Evolutionary conservation across 1,140 invertebrate genomes (phyloP), one percentile per base, ranked within the genome.

Genomic region (Camponotus vicinus): DNA sequence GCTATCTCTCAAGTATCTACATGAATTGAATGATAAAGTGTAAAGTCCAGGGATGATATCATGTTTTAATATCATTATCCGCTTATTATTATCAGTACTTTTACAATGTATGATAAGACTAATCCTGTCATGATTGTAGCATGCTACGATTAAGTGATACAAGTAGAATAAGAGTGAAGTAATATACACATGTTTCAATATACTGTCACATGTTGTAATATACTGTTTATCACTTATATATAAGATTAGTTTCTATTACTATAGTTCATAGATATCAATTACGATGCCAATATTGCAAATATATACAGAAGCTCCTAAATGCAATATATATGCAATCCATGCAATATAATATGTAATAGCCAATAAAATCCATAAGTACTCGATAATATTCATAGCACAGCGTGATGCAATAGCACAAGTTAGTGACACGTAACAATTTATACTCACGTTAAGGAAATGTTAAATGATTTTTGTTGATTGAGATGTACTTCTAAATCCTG

Each of bases 401-500:
- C 3, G 0, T 11, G 3, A 21, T n/a, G n/a, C 42, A 27, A 63
- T 27, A 13, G 18, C 7, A n/a, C 1, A 13, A 27, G 7, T 27
- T 61, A 18, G 32, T 1, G 27, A 40, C 1, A 21, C 32, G 21
- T 67, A 75, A 69, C 2, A 15, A 21, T 21, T 7, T 91, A 52
- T 52, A 94, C 93, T 93, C 91, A 95, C 95, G 87, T 91, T 52
- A 92, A 55, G 34, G 86, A 90, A 64, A 95, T 88, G 83, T 92
- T 90, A 87, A 96, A 95, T 0, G 85, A 90, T 57, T 92, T 84
- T 63, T 89, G 90, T 52, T 86, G 59, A 78, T 94, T 90, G 55
- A 95, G 37, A 13, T 92, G 78, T 69, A 96, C 87, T 89, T 88
- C 95, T 70, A 96, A 66, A 91, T 96, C 95, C 85, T 95, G 91